Evolutionary conservation across 2,888 invertebrate species (phyloP).

Genomic region (Bellardia bayeri): DNA sequence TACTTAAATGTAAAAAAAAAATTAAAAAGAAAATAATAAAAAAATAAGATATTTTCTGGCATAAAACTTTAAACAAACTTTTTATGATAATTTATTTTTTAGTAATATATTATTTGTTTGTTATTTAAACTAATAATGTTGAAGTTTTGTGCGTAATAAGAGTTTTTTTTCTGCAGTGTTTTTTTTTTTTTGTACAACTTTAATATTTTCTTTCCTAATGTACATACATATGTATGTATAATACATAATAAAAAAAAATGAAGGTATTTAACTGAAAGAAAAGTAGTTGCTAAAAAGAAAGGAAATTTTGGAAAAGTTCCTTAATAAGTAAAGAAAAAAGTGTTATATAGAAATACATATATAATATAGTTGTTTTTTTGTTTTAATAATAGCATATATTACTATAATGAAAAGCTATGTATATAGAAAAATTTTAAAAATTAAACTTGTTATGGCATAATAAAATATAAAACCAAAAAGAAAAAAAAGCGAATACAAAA

Average conservation of each 20-base stretch:
- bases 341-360: too few species aligned
- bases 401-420: too few species aligned
- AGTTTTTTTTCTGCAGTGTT: neutral
- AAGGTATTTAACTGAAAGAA: neutral
- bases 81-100: too few species aligned
- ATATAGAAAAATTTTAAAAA: neutral
- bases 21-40: neutral
- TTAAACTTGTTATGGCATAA: conserved; percentile 57
- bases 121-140: too few species aligned
- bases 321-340: too few species aligned
- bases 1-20: conserved; percentile 55
- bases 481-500: conserved; percentile 39
- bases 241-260: neutral
- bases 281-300: neutral
- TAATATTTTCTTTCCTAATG: neutral
- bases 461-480: conserved; percentile 57
- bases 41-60: conserved; percentile 16
- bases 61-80: conserved; percentile 22
- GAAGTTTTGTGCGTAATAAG: neutral
- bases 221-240: neutral
- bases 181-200: neutral
- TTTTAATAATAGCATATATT: too few species aligned
- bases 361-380: too few species aligned
- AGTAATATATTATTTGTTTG: too few species aligned
- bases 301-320: too few species aligned